Evolutionary conservation across 2,888 invertebrate genomes (phyloP).

Genomic region (Aphrophora alni): DNA sequence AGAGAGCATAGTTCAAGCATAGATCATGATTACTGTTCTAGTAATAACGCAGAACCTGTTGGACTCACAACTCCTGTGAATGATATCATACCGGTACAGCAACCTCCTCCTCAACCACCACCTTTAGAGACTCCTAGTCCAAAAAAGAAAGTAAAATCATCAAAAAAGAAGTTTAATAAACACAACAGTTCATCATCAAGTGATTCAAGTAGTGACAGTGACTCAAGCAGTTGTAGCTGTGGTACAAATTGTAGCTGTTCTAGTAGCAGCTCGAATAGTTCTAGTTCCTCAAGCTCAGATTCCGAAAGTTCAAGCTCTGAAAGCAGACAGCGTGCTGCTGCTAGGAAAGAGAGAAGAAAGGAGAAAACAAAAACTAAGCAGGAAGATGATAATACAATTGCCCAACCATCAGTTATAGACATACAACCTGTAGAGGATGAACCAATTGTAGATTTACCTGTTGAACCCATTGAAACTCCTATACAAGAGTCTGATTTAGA

Average conservation of each 20-base stretch:
- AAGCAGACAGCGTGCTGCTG: conserved; percentile 61
- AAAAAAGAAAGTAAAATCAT: conserved; percentile 59
- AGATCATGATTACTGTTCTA: conserved; percentile 59
- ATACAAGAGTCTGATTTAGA: conserved; percentile 84
- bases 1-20: conserved; percentile 51
- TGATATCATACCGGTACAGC: conserved; percentile 18
- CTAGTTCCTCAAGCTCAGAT: conserved; percentile 64
- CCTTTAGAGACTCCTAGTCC: conserved; percentile 20
- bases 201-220: conserved; percentile 77
- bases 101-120: conserved; percentile 28
- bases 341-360: conserved; percentile 61
- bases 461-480: conserved; percentile 64
- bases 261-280: conserved; percentile 72
- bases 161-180: conserved; percentile 60
- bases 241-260: conserved; percentile 85
- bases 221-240: conserved; percentile 79
- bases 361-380: conserved; percentile 56
- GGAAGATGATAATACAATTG: conserved; percentile 39
- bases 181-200: conserved; percentile 71
- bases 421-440: conserved; percentile 59
- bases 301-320: conserved; percentile 69
- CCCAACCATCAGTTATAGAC: neutral
- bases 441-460: conserved; percentile 53
- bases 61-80: neutral
- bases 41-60: conserved; percentile 30